phyloP scores from a whole-genome alignment of 1,140 invertebrate species.

The Caenorhabditis inopinata region DNA sequence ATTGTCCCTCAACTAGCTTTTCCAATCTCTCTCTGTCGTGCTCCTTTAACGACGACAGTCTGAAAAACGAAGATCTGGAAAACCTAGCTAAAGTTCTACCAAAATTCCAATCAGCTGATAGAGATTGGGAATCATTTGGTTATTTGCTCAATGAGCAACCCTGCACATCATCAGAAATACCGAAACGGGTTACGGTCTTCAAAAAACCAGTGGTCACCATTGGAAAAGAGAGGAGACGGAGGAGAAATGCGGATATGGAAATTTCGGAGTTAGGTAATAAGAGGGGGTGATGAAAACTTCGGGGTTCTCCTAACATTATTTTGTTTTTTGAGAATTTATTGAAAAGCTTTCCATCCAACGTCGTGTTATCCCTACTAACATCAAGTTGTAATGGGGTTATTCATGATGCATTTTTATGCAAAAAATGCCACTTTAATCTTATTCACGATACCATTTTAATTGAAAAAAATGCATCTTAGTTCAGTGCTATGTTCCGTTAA shows the following conservation, averaged over 20 bases:
- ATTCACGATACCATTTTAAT: no score
- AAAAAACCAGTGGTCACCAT: neutral
- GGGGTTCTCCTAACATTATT: no score
- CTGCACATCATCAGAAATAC: neutral
- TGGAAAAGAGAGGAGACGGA: neutral
- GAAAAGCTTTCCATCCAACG: no score
- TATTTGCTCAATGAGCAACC: conserved; percentile 41
- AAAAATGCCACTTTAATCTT: no score
- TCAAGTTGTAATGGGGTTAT: no score
- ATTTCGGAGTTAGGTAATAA: neutral
- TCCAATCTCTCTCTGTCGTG: neutral
- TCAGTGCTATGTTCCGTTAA: no score
- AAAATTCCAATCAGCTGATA: conserved; percentile 29
- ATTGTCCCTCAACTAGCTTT: neutral
- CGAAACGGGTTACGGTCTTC: neutral
- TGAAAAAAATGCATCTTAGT: no score
- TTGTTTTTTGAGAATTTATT: no score
- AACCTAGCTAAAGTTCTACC: neutral
- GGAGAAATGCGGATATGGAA: neutral
- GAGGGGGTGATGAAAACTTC: no score
- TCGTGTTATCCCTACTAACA: no score
- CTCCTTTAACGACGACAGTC: neutral
- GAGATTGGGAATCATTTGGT: conserved; percentile 44
- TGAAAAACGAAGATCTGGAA: neutral
- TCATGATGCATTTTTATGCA: no score